phyloP scores from a whole-genome alignment of 2,797 vertebrate genomes.

The Enteromius afrohamiltoni region DNA sequence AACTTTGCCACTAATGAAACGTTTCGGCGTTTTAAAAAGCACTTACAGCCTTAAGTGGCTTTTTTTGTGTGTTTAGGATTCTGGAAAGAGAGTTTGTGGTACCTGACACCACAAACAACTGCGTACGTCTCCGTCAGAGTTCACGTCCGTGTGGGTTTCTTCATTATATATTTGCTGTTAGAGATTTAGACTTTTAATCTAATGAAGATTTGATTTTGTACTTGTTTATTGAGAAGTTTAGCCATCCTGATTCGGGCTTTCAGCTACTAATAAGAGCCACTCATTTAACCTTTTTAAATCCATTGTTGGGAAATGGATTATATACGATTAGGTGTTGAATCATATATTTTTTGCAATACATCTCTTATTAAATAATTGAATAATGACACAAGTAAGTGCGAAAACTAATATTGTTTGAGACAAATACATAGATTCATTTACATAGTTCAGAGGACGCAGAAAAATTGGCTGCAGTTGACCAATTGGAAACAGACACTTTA shows the following conservation, averaged over 20 bases:
- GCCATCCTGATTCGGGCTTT: background rate
- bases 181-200: background rate
- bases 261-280: background rate
- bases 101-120: conserved; percentile 59
- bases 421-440: background rate
- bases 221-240: background rate
- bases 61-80: conserved; percentile 29
- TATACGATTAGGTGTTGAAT: background rate
- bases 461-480: background rate
- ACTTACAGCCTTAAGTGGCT: conserved; percentile 67
- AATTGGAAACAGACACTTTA: background rate
- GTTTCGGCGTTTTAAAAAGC: conserved; percentile 69
- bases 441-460: background rate
- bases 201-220: background rate
- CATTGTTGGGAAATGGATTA: background rate
- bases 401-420: background rate
- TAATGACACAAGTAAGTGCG: no score
- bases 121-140: conserved; percentile 38
- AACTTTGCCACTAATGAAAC: conserved; percentile 73
- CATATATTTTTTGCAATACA: background rate
- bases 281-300: background rate
- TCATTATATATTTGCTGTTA: conserved; percentile 21
- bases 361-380: background rate
- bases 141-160: conserved; percentile 19
- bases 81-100: conserved; percentile 66